Evolutionary conservation across 2,113 vertebrate species (phyloP).

Genomic region (Rhinopomastus cyanomelas): DNA sequence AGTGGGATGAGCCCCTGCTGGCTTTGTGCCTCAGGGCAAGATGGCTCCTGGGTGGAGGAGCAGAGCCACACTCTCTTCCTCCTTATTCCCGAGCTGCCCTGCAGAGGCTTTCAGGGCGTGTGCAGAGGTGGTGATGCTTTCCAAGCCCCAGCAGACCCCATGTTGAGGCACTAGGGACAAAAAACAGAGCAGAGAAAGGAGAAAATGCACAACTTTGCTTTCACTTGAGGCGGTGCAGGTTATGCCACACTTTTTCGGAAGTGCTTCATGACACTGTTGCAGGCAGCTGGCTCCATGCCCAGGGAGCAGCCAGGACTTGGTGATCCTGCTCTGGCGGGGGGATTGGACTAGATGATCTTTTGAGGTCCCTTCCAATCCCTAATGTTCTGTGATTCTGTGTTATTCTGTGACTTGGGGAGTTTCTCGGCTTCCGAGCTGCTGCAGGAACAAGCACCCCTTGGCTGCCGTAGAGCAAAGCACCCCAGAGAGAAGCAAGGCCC

Average conservation of each 20-base stretch:
- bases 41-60: background rate
- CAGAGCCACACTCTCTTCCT: background rate
- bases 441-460: fast-evolving
- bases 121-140: background rate
- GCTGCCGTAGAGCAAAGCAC: fast-evolving
- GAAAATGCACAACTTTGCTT: background rate
- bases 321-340: background rate
- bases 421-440: fast-evolving
- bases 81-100: background rate
- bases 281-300: background rate
- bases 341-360: too few relatives aligned
- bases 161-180: background rate
- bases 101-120: background rate
- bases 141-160: fast-evolving
- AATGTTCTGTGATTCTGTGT: too few relatives aligned
- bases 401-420: background rate
- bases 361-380: too few relatives aligned
- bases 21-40: background rate
- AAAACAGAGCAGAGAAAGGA: background rate
- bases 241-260: background rate
- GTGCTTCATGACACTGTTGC: background rate
- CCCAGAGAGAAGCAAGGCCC: background rate
- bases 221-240: background rate
- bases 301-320: background rate
- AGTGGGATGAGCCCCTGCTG: background rate